Evolutionary conservation across 2,113 vertebrate species (phyloP), one percentile per base, ranked within the genome.

Genomic region (Gopherus flavomarginatus): DNA sequence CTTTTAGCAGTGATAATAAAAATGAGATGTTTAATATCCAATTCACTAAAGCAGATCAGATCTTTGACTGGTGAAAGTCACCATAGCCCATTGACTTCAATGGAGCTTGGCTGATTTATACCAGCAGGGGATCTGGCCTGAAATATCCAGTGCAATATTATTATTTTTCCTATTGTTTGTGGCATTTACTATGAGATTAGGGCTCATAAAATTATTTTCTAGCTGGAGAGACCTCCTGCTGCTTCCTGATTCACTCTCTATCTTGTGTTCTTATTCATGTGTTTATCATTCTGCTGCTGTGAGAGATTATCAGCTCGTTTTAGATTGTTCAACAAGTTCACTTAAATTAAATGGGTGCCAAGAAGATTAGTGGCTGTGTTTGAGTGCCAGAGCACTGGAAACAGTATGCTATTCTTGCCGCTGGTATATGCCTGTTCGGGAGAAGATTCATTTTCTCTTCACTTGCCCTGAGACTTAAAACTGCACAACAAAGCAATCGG

Each of bases 261-360:
- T 44, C 77, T 35, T 22, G 1, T 27, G 0, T 5, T 56, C 2
- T 0, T 38, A 1, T 3, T 50, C 2, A 1, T 7, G 35, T 90
- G 44, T 78, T 72, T 11, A 12, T 87, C 56, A 1, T 19, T 26
- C 19, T 19, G 6, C 14, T 59, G 26, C 92, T 84, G 16, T 2
- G 5, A 57, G 85, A 6, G 22, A 26, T 92, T 59, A 52, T 35
- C 27, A 27, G 87, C 79, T 81, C 3, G 3, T 1, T 44, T n/a
- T 85, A 78, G 24, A 27, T 47, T 81, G 77, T 72, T 89, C 56
- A 90, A 65, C 24, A 22, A 29, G 8, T 50, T 38, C 52, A 44
- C 69, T 75, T 69, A 21, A 42, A 31, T 35, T 44, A 54, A 13
- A n/a, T 4, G 62, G 4, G 22, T 54, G 62, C 81, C 62, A 83